Conservation (phyloP, 2,797 vertebrate genomes). For the Hippoglossus hippoglossus region DNA sequence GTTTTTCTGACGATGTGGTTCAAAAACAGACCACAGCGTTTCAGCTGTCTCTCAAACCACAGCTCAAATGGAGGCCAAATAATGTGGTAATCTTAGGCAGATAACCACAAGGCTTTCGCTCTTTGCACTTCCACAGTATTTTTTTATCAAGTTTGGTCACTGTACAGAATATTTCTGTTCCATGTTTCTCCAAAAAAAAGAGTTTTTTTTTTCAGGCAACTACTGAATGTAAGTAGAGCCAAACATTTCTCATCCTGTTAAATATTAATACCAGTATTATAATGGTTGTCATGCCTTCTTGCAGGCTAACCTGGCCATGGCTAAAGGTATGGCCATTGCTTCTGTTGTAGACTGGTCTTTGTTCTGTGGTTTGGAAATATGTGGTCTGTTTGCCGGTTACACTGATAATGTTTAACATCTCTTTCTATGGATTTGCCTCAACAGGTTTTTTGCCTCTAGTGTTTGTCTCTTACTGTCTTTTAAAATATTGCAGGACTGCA, state of each 20-base stretch:
- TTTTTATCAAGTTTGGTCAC: constrained; percentile 65
- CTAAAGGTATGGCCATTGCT: constrained; percentile 84
- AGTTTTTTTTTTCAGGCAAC: constrained; percentile 82
- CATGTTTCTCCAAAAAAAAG: constrained; percentile 76
- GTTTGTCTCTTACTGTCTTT: constrained; percentile 80
- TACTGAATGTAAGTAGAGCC: constrained; percentile 86
- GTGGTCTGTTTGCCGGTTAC: constrained; percentile 88
- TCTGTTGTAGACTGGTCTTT: constrained; percentile 84
- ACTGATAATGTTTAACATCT: constrained; percentile 83
- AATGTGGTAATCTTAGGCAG: constrained; percentile 71
- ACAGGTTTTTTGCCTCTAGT: constrained; percentile 76
- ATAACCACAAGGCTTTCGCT: constrained; percentile 74
- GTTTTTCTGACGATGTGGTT: constrained; percentile 89
- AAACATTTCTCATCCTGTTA: constrained; percentile 76
- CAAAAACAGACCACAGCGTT: constrained; percentile 90
- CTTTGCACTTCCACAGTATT: constrained; percentile 56
- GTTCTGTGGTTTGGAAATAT: constrained; percentile 89
- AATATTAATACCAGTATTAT: constrained; percentile 61
- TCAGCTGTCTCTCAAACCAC: constrained; percentile 89
- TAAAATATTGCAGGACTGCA: constrained; percentile 77
- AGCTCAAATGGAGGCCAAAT: constrained; percentile 83
- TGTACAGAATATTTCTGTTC: constrained; percentile 78
- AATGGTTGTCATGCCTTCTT: constrained; percentile 83
- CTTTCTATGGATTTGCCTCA: constrained; percentile 85
- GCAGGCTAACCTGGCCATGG: constrained; percentile 82